These are phyloP conservation scores for Triplophysa yarkandensis DNA, from an alignment of 2,797 vertebrate species.

Conservation along the genomic window DNA sequence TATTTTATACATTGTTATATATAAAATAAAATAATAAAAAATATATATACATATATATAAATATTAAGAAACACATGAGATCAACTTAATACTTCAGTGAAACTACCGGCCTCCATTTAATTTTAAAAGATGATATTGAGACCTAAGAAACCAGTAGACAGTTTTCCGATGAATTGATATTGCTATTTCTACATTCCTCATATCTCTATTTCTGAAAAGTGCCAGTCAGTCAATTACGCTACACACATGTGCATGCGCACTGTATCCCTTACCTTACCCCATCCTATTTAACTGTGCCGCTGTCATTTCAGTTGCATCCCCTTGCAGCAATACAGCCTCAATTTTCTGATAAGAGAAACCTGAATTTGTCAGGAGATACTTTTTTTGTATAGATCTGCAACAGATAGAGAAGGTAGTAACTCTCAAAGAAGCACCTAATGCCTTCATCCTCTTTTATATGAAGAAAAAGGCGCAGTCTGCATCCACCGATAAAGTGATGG, in stretches of 20 bases:
- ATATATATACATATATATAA: too few relatives aligned
- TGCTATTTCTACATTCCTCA: slow-evolving; percentile 3
- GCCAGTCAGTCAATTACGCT: slow-evolving; percentile 33
- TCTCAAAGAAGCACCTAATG: slow-evolving; percentile 67
- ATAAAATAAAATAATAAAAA: too few relatives aligned
- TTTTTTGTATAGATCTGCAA: slow-evolving; percentile 73
- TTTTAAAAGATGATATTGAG: too few relatives aligned
- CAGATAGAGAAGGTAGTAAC: slow-evolving; percentile 66
- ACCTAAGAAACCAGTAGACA: not conserved
- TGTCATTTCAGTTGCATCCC: slow-evolving; percentile 57
- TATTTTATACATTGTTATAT: too few relatives aligned
- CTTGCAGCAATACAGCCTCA: slow-evolving; percentile 72
- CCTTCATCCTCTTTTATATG: slow-evolving; percentile 62
- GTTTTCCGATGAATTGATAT: not conserved
- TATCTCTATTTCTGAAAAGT: slow-evolving; percentile 17
- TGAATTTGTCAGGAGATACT: slow-evolving; percentile 76
- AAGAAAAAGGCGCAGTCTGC: slow-evolving; percentile 54
- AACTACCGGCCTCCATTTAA: too few relatives aligned
- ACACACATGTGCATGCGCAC: slow-evolving; percentile 30
- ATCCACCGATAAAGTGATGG: slow-evolving; percentile 61
- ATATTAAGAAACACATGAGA: too few relatives aligned
- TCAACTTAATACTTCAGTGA: too few relatives aligned
- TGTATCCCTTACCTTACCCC: slow-evolving; percentile 21
- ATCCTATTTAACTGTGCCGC: slow-evolving; percentile 70
- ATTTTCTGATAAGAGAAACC: slow-evolving; percentile 79